Percentiles rank a stretch among this genome's conserved stretches.
These are phyloP conservation scores for Anarrhichthys ocellatus DNA, from an alignment of 2,113 vertebrate genomes.

Conservation along the genomic window DNA sequence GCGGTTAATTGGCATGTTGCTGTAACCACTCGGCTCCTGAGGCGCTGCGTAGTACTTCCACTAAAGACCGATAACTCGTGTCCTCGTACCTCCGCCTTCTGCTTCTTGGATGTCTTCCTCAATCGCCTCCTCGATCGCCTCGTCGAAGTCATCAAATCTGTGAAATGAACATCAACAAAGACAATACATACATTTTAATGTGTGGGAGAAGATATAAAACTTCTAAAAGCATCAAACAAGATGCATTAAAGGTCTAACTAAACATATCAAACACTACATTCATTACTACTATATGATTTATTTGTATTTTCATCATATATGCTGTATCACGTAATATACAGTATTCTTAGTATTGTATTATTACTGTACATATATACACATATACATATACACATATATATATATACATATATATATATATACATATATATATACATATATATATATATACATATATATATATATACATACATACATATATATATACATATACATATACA, in stretches of 20 bases:
- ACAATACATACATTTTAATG: background rate
- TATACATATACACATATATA: too few relatives aligned
- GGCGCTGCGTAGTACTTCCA: background rate
- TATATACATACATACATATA: too few relatives aligned
- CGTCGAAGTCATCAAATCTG: constrained; percentile 99
- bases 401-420: too few relatives aligned
- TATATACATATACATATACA: too few relatives aligned
- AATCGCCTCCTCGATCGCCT: constrained; percentile 98
- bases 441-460: too few relatives aligned
- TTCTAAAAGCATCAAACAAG: too few relatives aligned
- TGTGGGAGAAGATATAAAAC: too few relatives aligned
- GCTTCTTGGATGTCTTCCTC: constrained; percentile 98
- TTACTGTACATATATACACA: background rate
- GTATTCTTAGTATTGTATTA: background rate
- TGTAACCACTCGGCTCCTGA: too few relatives aligned
- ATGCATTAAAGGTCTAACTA: too few relatives aligned
- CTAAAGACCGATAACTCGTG: background rate
- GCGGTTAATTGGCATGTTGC: too few relatives aligned
- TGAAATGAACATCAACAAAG: background rate
- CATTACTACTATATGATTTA: background rate
- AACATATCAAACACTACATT: background rate
- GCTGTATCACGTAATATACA: background rate
- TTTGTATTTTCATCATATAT: background rate
- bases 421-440: too few relatives aligned
- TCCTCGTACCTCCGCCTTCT: constrained; percentile 91